Base-by-base conservation (phyloP, 37 sponge, comb jelly and placozoan genomes). In the Halisarca cf. caerulea region DNA sequence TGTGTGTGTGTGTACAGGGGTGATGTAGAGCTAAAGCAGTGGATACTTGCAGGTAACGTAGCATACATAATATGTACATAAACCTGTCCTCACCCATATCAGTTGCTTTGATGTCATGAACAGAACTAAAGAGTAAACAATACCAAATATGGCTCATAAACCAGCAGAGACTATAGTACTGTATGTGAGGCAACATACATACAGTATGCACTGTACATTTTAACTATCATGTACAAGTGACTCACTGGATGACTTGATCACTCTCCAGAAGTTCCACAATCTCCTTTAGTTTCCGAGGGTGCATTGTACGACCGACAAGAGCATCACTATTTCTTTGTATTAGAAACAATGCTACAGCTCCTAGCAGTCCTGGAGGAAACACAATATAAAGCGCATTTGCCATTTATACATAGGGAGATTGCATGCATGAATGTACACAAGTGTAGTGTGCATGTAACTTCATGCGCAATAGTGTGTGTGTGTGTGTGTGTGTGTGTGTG, bases 91-190 rank as follows among this genome's bases (percentile, higher is more conserved):
- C 74, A 93, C 95, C 97, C 87, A 97, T 79, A 45, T 97, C 97
- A 44, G 90, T 91, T n/a, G 97, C 97, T 60, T 97, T 97, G 54
- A 97, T 89, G 83, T 97, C 97, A 61, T 97, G 97, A 80, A 97
- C 88, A 25, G 97, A 97, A 45, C 96, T 95, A n/a, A n/a, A n/a
- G 64, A 21, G 30, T 32, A 44, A 35, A 30, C 84, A 66, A 73
- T 36, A 42, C 4, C 33, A 81, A 66, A 62, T 70, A 62, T 64
- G n/a, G 27, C 25, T 32, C 70, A 25, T 9, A 51, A n/a, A n/a
- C n/a, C n/a, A n/a, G n/a, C n/a, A n/a, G n/a, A n/a, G n/a, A n/a
- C n/a, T n/a, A n/a, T n/a, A n/a, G n/a, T n/a, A n/a, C n/a, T n/a
- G n/a, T n/a, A n/a, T n/a, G n/a, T n/a, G n/a, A n/a, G n/a, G n/a